Evolutionary conservation across 2,888 invertebrate genomes (phyloP).

Genomic region (Oegoconia quadripuncta): DNA sequence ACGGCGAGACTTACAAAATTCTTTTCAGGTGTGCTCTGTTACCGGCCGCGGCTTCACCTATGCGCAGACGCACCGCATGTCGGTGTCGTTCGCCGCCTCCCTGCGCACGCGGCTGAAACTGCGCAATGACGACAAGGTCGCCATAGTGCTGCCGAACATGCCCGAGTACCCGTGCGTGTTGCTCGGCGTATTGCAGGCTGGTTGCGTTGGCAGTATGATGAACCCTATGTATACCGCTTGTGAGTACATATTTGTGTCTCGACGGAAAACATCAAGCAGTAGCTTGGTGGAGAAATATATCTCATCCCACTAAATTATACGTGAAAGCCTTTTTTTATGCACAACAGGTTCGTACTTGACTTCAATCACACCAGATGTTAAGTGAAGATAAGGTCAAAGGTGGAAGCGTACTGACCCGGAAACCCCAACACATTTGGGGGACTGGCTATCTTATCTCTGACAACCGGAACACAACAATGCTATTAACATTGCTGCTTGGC

Average conservation of each 20-base stretch:
- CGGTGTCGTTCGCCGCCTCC: constrained; percentile 81
- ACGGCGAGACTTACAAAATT: constrained; percentile 4
- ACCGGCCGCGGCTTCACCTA: constrained; percentile 86
- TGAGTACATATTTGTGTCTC: constrained; percentile 28
- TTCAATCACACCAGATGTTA: no score
- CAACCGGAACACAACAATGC: no score
- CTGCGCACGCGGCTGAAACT: constrained; percentile 82
- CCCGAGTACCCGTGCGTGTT: constrained; percentile 85
- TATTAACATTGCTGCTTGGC: no score
- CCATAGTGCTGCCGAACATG: constrained; percentile 85
- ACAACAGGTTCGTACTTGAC: no score
- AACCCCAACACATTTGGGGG: no score
- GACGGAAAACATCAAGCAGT: not conserved
- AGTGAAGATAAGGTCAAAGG: no score
- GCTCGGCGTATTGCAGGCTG: constrained; percentile 83
- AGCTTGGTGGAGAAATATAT: no score
- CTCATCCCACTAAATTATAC: no score
- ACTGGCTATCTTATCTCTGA: no score
- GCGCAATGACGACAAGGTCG: constrained; percentile 82
- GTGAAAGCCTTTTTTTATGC: no score
- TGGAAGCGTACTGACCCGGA: no score
- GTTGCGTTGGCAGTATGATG: constrained; percentile 83
- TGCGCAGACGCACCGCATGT: constrained; percentile 80
- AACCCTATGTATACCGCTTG: constrained; percentile 80
- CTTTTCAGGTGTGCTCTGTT: constrained; percentile 83